Percentiles rank a stretch among this genome's conserved stretches.
These are phyloP conservation scores for Agrypnus murinus DNA, from an alignment of 2,888 invertebrate genomes.

Conservation along the genomic window DNA sequence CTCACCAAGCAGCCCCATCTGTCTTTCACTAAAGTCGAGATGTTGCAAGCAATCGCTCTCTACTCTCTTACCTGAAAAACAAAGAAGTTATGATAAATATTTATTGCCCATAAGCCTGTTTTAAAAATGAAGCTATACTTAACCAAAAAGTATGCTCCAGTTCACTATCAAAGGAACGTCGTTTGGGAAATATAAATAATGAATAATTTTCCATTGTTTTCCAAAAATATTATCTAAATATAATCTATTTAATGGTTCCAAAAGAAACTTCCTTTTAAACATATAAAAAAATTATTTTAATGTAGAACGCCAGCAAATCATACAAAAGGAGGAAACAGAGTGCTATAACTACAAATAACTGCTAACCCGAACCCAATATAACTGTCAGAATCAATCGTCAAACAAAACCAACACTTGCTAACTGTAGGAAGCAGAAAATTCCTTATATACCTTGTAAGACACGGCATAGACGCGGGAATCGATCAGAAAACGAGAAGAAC, in stretches of 20 bases:
- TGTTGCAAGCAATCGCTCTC: slow-evolving; percentile 49
- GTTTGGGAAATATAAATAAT: too few species aligned
- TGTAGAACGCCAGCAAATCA: slow-evolving; percentile 15
- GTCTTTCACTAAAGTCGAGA: slow-evolving; percentile 60
- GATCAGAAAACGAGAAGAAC: slow-evolving; percentile 48
- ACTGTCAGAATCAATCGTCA: slow-evolving; percentile 54
- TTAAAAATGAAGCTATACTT: too few species aligned
- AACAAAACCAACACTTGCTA: slow-evolving; percentile 51
- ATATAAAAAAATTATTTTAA: slow-evolving; percentile 1
- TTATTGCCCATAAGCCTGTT: slow-evolving; percentile 42
- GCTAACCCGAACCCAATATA: slow-evolving; percentile 49
- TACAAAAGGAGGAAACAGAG: slow-evolving; percentile 29
- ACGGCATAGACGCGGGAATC: slow-evolving; percentile 45
- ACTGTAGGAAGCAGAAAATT: slow-evolving; percentile 50
- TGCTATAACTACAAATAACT: slow-evolving; percentile 48
- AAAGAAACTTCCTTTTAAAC: background rate
- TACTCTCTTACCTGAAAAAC: slow-evolving; percentile 65
- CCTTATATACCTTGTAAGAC: slow-evolving; percentile 50
- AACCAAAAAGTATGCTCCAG: too few species aligned
- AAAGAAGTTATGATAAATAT: slow-evolving; percentile 56
- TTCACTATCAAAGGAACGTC: too few species aligned
- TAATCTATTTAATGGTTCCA: slow-evolving; percentile 11
- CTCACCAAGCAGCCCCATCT: slow-evolving; percentile 65
- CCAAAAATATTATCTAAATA: too few species aligned
- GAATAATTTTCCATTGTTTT: too few species aligned